phyloP scores from a whole-genome alignment of 92 coral and sea anemone genomes.

The Isaurus tuberculatus region DNA sequence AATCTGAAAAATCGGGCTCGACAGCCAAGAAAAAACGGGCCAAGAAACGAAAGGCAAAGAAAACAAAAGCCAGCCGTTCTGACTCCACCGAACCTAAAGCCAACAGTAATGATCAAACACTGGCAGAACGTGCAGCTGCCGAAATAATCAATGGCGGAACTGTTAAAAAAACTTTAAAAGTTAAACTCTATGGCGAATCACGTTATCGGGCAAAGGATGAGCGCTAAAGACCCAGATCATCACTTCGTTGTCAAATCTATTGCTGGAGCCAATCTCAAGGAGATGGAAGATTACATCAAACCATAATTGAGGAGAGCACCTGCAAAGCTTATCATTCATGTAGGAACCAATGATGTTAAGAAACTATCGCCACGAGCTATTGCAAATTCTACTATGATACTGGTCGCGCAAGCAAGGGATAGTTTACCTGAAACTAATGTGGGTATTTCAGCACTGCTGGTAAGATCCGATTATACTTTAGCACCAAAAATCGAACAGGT shows the following conservation, averaged over 20 bases:
- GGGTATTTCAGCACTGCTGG: conserved; percentile 39
- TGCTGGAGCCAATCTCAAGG: conserved; percentile 37
- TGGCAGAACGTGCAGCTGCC: not conserved
- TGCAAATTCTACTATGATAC: conserved; percentile 40
- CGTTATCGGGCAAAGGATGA: not conserved
- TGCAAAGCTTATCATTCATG: conserved; percentile 40
- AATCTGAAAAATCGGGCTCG: not conserved
- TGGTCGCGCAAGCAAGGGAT: conserved; percentile 45
- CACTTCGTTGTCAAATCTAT: conserved; percentile 38
- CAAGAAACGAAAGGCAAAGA: not conserved
- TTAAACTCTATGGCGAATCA: not conserved
- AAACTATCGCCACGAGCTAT: conserved; percentile 36
- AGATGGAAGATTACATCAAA: conserved; percentile 45
- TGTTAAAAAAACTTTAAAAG: not conserved
- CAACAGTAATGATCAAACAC: not conserved
- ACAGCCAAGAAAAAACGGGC: not conserved
- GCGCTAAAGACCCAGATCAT: not conserved
- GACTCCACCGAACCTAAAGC: not conserved
- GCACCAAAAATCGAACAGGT: not conserved
- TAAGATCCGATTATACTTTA: not conserved
- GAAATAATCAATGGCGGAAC: not conserved
- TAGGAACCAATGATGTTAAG: conserved; percentile 43
- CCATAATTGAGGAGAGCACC: conserved; percentile 12
- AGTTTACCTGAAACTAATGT: conserved; percentile 40
- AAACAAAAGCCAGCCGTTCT: not conserved